These are phyloP conservation scores for Dicyrtomina minuta DNA, from an alignment of 2,888 invertebrate genomes.

Conservation along the genomic window DNA sequence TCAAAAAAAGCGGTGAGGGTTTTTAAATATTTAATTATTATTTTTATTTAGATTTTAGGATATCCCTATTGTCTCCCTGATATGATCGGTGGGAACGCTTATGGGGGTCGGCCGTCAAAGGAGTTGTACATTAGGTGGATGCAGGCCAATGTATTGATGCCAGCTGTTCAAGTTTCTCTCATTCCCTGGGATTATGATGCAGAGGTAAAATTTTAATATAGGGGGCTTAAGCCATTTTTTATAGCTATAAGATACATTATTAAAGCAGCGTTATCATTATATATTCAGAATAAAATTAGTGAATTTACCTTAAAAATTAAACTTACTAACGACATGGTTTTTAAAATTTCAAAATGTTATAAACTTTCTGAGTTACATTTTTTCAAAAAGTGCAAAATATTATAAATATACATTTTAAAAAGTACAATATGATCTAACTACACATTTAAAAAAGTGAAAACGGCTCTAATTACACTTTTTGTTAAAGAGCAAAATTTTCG, in stretches of 20 bases:
- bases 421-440: too few species aligned
- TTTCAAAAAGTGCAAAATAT: too few species aligned
- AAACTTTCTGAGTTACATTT: too few species aligned
- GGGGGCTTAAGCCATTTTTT: neutral
- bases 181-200: constrained; percentile 76
- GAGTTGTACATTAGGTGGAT: constrained; percentile 77
- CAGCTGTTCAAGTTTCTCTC: constrained; percentile 75
- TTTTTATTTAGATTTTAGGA: constrained; percentile 5
- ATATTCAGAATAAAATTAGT: neutral
- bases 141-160: constrained; percentile 75
- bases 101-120: constrained; percentile 59
- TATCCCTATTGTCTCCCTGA: constrained; percentile 16
- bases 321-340: neutral
- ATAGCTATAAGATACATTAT: neutral
- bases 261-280: too few species aligned
- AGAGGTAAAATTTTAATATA: constrained; percentile 56
- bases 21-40: neutral
- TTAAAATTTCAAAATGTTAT: too few species aligned
- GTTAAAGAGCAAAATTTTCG: too few species aligned
- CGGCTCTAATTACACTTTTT: too few species aligned
- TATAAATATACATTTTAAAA: too few species aligned
- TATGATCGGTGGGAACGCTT: constrained; percentile 59
- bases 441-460: too few species aligned
- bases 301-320: constrained; percentile 1
- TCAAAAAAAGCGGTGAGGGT: neutral